Evolutionary conservation across 2,888 invertebrate species (phyloP), one percentile per base, ranked within the genome.

Genomic region (Ephialtes manifestator): DNA sequence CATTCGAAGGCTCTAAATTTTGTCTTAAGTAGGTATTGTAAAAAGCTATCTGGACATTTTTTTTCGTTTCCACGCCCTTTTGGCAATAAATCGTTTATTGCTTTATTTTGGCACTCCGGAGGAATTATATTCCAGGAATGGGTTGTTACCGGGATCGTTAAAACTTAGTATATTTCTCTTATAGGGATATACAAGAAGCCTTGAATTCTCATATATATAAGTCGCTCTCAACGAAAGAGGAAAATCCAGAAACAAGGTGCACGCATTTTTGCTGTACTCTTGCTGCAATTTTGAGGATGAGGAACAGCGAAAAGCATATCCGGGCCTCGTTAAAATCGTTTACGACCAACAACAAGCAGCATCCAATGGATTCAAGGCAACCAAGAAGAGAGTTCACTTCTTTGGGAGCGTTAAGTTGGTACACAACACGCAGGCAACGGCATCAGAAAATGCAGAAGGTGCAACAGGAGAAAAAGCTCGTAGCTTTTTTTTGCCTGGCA

Each of bases 321-420:
- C 60, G 79, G 72, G 48, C 28, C 78, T 83, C 72, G 78, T 78
- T 83, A 78, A 78, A 83, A 68, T 78, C 58, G 43, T 74, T 83
- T 83, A 83, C 83, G 83, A 78, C 53, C 82, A 31, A 3, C 13
- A 31, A 63, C 48, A 15, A 15, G n/a, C 28, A 39, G 67, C 43
- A 18, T 67, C 51, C 31, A 48, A 20, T 39, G 65, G 18, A 76
- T 82, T 20, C 65, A 77, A 60, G 60, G 58, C 72, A 60, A 11
- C 8, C 18, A 35, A 63, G 58, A 46, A 7, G 55, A 18, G 39
- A 72, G 43, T n/a, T 53, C 24, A 15, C 58, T 43, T 51, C 39
- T 13, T 53, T 39, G 24, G 43, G 65, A 28, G 15, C 15, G 74
- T 31, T 68, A 63, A 55, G 58, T 65, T 75, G 70, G 24, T 60